phyloP scores from a whole-genome alignment of 2,113 vertebrate genomes.

The Bostrychus sinensis region DNA sequence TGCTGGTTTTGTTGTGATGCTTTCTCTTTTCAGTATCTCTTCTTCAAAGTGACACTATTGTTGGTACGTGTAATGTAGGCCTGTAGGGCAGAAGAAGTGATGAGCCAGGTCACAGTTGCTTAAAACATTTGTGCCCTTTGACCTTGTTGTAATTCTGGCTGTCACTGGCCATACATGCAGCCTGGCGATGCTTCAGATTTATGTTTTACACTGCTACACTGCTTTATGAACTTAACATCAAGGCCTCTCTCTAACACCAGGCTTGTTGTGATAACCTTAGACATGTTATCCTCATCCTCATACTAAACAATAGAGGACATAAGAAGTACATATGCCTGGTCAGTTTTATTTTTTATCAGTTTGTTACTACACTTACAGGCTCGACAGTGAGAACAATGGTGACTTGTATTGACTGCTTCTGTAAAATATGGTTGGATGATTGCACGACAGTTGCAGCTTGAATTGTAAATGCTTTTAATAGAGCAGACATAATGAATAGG shows the following conservation, averaged over 20 bases:
- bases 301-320: not conserved
- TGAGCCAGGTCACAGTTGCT: not conserved
- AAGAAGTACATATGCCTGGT: not conserved
- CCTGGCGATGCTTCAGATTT: constrained; percentile 8
- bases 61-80: too few relatives aligned
- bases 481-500: constrained; percentile 47
- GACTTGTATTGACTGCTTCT: constrained; percentile 30
- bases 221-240: constrained; percentile 7
- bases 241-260: not conserved
- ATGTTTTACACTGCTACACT: constrained; percentile 19
- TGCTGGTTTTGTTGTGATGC: too few relatives aligned
- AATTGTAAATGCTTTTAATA: constrained; percentile 64
- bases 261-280: constrained; percentile 18
- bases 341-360: not conserved
- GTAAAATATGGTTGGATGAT: constrained; percentile 50
- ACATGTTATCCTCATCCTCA: constrained; percentile 30
- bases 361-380: not conserved
- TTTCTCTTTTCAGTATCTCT: too few relatives aligned
- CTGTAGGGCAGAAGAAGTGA: not conserved
- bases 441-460: constrained; percentile 54
- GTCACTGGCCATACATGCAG: constrained; percentile 12
- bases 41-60: too few relatives aligned
- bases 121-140: constrained; percentile 5
- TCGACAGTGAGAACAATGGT: not conserved
- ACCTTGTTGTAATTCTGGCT: constrained; percentile 4